Conservation (phyloP, 2,888 invertebrate species). For the Parochlus steinenii region DNA sequence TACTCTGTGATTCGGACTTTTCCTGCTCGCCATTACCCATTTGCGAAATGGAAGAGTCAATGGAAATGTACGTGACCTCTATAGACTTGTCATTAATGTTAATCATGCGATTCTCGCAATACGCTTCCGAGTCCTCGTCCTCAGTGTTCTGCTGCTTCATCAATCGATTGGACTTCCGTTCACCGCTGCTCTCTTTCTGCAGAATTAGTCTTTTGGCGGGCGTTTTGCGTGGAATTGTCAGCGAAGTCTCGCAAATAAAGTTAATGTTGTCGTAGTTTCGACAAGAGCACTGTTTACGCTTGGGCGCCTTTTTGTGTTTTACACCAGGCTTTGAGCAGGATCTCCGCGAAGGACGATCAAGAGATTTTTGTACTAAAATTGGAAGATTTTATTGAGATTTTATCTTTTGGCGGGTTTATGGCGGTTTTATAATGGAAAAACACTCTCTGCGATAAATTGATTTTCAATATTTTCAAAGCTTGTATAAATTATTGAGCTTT, state of each 20-base stretch:
- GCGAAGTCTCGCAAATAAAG: constrained; percentile 9
- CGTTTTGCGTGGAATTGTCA: not conserved
- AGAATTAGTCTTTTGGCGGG: constrained; percentile 3
- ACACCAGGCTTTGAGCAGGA: too few relatives aligned
- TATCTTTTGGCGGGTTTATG: not conserved
- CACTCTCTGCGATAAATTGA: too few relatives aligned
- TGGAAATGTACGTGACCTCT: constrained; percentile 7
- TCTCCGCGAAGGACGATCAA: too few relatives aligned
- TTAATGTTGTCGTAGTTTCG: constrained; percentile 7
- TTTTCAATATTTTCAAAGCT: too few relatives aligned
- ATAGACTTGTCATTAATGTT: constrained; percentile 10
- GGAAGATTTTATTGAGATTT: too few relatives aligned
- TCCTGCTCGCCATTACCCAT: constrained; percentile 1
- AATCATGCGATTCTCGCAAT: constrained; percentile 11
- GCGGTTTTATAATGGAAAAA: too few relatives aligned
- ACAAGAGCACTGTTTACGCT: constrained; percentile 11
- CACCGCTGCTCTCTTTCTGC: constrained; percentile 6
- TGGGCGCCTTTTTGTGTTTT: not conserved
- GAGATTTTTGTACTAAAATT: too few relatives aligned
- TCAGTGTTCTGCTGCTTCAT: constrained; percentile 9
- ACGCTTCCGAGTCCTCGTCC: not conserved
- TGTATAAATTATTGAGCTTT: too few relatives aligned
- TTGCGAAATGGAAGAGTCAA: constrained; percentile 4
- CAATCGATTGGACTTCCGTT: constrained; percentile 1
- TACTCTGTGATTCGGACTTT: constrained; percentile 10